phyloP scores from a whole-genome alignment of 2,888 invertebrate genomes.

The Nephrocerus scutellatus region DNA sequence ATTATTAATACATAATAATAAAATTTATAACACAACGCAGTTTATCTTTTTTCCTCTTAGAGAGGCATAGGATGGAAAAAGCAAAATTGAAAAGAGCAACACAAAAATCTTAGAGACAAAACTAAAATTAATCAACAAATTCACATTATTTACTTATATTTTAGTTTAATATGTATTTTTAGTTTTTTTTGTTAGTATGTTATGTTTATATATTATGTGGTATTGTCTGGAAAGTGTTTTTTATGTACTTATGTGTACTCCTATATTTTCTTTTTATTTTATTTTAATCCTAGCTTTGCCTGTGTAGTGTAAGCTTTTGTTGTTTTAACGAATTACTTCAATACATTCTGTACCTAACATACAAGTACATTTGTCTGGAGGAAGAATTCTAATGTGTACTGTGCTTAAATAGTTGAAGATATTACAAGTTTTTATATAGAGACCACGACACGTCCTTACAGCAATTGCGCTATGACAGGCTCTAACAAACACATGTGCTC shows the following conservation, averaged over 20 bases:
- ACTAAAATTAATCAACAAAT: neutral
- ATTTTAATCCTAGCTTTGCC: neutral
- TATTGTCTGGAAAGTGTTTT: slow-evolving; percentile 16
- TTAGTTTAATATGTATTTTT: neutral
- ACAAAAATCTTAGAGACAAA: slow-evolving; percentile 5
- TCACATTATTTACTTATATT: slow-evolving; percentile 2
- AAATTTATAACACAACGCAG: neutral
- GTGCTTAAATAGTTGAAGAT: too few relatives aligned
- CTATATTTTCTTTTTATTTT: neutral
- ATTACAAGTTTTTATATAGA: too few relatives aligned
- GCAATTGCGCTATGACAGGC: slow-evolving; percentile 80
- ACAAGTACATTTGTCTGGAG: too few relatives aligned
- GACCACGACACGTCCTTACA: slow-evolving; percentile 51
- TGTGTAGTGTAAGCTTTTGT: too few relatives aligned
- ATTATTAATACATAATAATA: too few relatives aligned
- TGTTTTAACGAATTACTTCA: too few relatives aligned
- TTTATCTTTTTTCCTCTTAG: slow-evolving; percentile 9
- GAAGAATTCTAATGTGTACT: too few relatives aligned
- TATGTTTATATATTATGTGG: neutral
- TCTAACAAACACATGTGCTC: slow-evolving; percentile 93
- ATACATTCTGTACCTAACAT: too few relatives aligned
- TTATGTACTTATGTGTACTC: neutral
- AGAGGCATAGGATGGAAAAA: too few relatives aligned
- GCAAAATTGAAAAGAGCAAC: too few relatives aligned
- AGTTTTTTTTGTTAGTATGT: neutral